Percentiles rank a stretch among this genome's conserved stretches.
Conservation (phyloP, 2,113 vertebrate species). For the Pycnonotus jocosus region DNA sequence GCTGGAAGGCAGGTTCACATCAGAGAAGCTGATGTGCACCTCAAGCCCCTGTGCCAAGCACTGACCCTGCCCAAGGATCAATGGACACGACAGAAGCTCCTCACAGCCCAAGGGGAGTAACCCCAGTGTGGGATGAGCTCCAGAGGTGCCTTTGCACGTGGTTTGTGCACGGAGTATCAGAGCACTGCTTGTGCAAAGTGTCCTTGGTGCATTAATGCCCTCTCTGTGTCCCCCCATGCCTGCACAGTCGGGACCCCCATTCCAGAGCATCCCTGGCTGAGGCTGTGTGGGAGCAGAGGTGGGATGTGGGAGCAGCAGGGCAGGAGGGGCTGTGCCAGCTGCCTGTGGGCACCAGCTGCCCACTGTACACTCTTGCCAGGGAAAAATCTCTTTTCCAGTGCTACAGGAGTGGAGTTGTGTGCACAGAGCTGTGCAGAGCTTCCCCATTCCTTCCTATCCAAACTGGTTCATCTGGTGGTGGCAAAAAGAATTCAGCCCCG, state of each 20-base stretch:
- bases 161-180: neutral
- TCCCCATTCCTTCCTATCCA: neutral
- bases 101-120: neutral
- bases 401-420: accelerated
- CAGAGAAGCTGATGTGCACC: neutral
- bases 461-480: neutral
- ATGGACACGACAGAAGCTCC: accelerated
- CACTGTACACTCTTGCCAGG: too few species aligned
- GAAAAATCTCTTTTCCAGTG: neutral
- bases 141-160: neutral
- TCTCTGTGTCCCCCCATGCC: accelerated
- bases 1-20: neutral
- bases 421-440: accelerated
- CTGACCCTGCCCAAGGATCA: neutral
- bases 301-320: neutral
- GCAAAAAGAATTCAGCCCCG: neutral
- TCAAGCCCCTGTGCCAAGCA: neutral
- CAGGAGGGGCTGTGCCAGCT: neutral
- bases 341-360: neutral
- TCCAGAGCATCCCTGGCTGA: accelerated
- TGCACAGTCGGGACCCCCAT: accelerated
- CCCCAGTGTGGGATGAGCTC: accelerated
- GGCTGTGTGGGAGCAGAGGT: neutral
- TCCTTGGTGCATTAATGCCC: neutral
- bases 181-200: neutral